Evolutionary conservation across 1,140 invertebrate species (phyloP).

Genomic region (Drosophila azteca): DNA sequence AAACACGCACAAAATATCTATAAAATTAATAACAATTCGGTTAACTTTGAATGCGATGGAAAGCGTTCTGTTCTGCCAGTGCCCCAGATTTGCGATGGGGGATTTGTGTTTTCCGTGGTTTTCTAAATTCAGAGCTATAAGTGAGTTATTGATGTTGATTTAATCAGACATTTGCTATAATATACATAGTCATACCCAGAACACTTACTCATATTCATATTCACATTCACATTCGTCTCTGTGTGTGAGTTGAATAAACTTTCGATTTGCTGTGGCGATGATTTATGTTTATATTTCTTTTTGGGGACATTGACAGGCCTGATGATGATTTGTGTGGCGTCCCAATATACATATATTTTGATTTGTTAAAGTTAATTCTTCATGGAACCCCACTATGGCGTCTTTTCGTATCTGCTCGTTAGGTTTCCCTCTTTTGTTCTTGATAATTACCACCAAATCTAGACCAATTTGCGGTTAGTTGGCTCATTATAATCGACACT

Average conservation of each 20-base stretch:
- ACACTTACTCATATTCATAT: slow-evolving; percentile 7
- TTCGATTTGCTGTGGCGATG: slow-evolving; percentile 34
- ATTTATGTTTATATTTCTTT: slow-evolving; percentile 34
- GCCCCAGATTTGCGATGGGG: background rate
- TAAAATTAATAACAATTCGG: slow-evolving; percentile 56
- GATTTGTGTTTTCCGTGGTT: background rate
- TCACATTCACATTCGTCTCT: slow-evolving; percentile 16
- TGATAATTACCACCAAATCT: slow-evolving; percentile 43
- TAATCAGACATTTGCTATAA: slow-evolving; percentile 14
- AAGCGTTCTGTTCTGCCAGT: slow-evolving; percentile 4
- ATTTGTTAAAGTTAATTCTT: slow-evolving; percentile 28
- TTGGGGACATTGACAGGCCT: slow-evolving; percentile 4
- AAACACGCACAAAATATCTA: slow-evolving; percentile 43
- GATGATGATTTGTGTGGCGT: slow-evolving; percentile 27
- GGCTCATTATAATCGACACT: slow-evolving; percentile 50
- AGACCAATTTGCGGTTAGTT: slow-evolving; percentile 44
- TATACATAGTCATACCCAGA: slow-evolving; percentile 4
- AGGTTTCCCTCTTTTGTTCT: slow-evolving; percentile 5
- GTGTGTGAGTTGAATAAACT: slow-evolving; percentile 49
- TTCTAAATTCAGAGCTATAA: slow-evolving; percentile 7
- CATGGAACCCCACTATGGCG: background rate
- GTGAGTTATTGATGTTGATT: slow-evolving; percentile 34
- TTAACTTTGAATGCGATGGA: slow-evolving; percentile 25
- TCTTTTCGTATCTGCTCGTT: background rate
- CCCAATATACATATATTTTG: slow-evolving; percentile 14